Conservation (phyloP, 2,797 vertebrate species). For the Enteromius fasciolatus region DNA sequence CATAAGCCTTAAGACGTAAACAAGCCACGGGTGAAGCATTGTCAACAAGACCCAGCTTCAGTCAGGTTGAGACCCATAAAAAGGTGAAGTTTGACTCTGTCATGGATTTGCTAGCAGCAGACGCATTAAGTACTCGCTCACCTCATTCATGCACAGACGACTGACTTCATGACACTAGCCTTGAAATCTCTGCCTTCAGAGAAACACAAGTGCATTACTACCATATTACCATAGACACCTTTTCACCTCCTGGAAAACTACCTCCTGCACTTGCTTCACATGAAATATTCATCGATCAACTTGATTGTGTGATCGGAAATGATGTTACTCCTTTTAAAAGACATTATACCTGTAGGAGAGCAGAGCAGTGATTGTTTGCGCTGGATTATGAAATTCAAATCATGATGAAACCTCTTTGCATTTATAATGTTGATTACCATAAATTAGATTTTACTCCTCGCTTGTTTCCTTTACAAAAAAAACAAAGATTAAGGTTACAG, state of each 20-base stretch:
- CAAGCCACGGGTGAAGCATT: slow-evolving; percentile 2
- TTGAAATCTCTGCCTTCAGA: slow-evolving; percentile 13
- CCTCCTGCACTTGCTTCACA: neutral
- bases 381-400: neutral
- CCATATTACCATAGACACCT: neutral
- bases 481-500: neutral
- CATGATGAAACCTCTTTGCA: neutral
- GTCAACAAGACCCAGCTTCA: slow-evolving; percentile 10
- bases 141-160: neutral
- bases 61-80: slow-evolving; percentile 18
- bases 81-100: slow-evolving; percentile 26
- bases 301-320: neutral
- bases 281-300: neutral
- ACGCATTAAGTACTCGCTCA: neutral
- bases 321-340: neutral
- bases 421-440: neutral
- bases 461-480: neutral
- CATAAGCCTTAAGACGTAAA: neutral
- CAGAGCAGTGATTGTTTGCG: neutral
- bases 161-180: neutral
- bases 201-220: neutral
- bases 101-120: slow-evolving; percentile 3
- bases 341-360: neutral
- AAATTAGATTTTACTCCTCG: neutral
- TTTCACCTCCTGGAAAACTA: neutral